phyloP scores from a whole-genome alignment of 2,797 vertebrate genomes.

The Pipistrellus pipistrellus region DNA sequence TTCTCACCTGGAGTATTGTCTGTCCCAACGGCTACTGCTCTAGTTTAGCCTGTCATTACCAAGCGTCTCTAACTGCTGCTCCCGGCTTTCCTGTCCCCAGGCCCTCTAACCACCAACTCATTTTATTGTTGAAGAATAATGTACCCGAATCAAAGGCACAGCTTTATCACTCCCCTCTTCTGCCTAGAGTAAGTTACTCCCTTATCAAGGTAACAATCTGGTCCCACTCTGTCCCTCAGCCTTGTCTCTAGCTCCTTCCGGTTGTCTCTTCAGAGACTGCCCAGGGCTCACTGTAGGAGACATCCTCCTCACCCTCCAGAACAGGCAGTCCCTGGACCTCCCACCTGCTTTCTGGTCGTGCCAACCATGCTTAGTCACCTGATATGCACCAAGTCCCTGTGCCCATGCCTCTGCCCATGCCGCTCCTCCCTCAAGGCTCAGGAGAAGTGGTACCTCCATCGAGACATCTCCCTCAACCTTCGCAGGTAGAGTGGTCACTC shows the following conservation, averaged over 20 bases:
- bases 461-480: neutral
- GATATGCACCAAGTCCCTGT: too few species aligned
- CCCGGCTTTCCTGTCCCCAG: neutral
- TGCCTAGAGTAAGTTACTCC: neutral
- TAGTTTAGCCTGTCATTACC: neutral
- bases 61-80: neutral
- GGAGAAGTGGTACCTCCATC: neutral
- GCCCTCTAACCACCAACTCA: neutral
- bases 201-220: too few species aligned
- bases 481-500: neutral
- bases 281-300: neutral
- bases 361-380: neutral
- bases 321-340: neutral
- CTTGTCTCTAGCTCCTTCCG: neutral
- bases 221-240: neutral
- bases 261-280: neutral
- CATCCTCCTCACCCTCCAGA: neutral
- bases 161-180: neutral
- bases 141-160: neutral
- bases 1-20: neutral
- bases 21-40: neutral
- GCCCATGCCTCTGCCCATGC: neutral
- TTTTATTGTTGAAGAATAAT: neutral
- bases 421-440: neutral
- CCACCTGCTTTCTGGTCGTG: neutral